Evolutionary conservation across 2,888 invertebrate species (phyloP).

Genomic region (Kryphioiulus occultus): DNA sequence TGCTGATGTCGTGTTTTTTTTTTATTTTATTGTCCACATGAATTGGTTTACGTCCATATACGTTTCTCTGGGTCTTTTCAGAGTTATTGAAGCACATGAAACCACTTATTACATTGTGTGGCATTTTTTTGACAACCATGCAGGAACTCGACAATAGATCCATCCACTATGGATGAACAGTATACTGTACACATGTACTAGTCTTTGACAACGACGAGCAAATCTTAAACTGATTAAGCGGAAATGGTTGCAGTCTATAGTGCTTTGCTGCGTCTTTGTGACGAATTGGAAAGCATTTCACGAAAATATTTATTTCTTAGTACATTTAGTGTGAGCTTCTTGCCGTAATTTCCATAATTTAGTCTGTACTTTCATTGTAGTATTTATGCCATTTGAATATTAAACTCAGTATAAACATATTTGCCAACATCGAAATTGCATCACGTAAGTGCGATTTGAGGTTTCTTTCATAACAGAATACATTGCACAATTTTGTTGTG

Average conservation of each 20-base stretch:
- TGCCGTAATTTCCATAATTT: background rate
- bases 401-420: no score
- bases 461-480: background rate
- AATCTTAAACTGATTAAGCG: background rate
- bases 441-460: background rate
- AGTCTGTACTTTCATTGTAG: background rate
- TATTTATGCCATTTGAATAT: no score
- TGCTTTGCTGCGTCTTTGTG: background rate
- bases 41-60: background rate
- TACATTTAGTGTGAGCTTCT: background rate
- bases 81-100: slow-evolving; percentile 14
- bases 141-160: slow-evolving; percentile 6
- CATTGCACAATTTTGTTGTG: no score
- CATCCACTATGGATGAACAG: background rate
- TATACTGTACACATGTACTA: background rate
- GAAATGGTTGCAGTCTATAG: background rate
- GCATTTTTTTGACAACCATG: background rate
- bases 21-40: background rate
- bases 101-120: slow-evolving; percentile 20
- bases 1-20: background rate
- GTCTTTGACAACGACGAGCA: background rate
- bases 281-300: background rate
- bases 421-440: no score
- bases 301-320: background rate
- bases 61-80: background rate